Percentiles rank a stretch among this genome's conserved stretches.
Evolutionary conservation across 2,797 vertebrate genomes (phyloP).

Genomic region (Enteromius afrohamiltoni): DNA sequence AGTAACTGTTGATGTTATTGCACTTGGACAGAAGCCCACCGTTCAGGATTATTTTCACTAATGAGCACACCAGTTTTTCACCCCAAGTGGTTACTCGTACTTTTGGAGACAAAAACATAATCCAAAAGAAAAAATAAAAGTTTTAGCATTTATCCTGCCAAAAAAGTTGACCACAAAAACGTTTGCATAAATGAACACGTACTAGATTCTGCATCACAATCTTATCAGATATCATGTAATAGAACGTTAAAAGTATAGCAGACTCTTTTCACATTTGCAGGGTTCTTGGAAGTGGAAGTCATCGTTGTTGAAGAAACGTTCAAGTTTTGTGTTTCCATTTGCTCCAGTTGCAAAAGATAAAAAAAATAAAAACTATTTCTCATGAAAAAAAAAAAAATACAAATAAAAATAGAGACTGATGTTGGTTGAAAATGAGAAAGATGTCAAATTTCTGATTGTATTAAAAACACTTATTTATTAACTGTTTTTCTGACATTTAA

Average conservation of each 20-base stretch:
- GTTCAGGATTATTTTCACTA: conserved; percentile 19
- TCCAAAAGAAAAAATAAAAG: neutral
- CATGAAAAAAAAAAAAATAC: no score
- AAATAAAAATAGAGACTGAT: neutral
- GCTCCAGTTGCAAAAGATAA: neutral
- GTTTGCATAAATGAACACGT: neutral
- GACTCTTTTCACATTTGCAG: neutral
- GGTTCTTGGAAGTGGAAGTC: neutral
- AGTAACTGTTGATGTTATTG: conserved; percentile 16
- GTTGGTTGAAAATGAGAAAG: neutral
- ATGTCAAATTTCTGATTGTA: neutral
- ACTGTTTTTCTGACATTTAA: neutral
- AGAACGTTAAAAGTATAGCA: neutral
- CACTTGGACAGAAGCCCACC: conserved; percentile 2
- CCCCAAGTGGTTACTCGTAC: neutral
- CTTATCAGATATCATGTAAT: neutral
- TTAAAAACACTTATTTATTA: neutral
- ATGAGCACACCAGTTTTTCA: neutral
- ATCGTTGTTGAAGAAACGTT: neutral
- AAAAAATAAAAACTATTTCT: neutral
- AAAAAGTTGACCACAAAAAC: neutral
- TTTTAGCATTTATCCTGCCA: neutral
- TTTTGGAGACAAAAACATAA: neutral
- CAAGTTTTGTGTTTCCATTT: neutral
- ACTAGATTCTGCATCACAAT: neutral